These are phyloP conservation scores for Podarcis raffonei DNA, from an alignment of 2,113 vertebrate species.

Conservation along the genomic window DNA sequence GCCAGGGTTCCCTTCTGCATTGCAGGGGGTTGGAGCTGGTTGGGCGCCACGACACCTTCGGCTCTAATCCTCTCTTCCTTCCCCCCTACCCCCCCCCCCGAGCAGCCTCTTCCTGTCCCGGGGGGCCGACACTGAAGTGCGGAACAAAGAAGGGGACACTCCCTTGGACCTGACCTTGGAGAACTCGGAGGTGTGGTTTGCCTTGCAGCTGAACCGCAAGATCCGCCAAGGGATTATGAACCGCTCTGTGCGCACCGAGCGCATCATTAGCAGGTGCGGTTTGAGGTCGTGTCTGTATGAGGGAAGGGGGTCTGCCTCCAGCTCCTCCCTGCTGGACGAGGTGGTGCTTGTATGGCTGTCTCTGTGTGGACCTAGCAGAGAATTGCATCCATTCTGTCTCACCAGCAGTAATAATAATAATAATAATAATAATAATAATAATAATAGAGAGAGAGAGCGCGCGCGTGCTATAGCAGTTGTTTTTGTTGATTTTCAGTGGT, in stretches of 20 bases:
- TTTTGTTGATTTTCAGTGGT: too few species aligned
- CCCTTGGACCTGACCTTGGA: constrained; percentile 83
- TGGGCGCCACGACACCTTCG: too few species aligned
- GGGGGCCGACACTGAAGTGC: constrained; percentile 86
- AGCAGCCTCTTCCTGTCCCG: constrained; percentile 88
- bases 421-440: too few species aligned
- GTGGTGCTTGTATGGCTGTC: not conserved
- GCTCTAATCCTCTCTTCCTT: not conserved
- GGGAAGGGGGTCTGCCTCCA: not conserved
- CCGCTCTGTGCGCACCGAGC: constrained; percentile 85
- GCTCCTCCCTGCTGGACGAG: not conserved
- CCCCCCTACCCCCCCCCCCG: too few species aligned
- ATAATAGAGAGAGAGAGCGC: too few species aligned
- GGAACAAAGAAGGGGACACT: constrained; percentile 90
- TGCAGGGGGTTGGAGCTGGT: not conserved
- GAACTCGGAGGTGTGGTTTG: constrained; percentile 89
- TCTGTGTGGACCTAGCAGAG: not conserved
- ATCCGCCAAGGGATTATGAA: constrained; percentile 86
- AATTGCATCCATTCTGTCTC: too few species aligned
- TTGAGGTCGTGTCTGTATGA: fast-evolving
- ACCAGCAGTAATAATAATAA: too few species aligned
- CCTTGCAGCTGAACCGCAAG: constrained; percentile 90
- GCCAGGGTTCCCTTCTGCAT: not conserved
- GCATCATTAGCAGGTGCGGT: constrained; percentile 87
- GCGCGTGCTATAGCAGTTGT: too few species aligned